Conservation (phyloP, 1,140 invertebrate species). For the Hirudo medicinalis region DNA sequence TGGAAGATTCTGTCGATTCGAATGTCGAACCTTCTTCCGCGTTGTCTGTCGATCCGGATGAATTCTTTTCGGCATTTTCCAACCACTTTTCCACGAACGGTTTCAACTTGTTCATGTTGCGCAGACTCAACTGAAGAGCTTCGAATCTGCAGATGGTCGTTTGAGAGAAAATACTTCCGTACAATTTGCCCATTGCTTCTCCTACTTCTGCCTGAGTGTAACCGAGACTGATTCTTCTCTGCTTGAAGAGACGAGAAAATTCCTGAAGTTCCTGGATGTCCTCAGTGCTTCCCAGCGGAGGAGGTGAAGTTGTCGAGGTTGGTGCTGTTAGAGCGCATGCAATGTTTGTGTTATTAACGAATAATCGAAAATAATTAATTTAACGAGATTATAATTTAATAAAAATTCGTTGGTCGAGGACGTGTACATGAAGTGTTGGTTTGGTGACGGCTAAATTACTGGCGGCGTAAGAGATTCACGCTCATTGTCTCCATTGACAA, state of each 20-base stretch:
- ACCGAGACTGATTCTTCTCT: conserved; percentile 91
- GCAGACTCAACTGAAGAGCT: conserved; percentile 94
- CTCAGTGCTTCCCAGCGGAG: neutral
- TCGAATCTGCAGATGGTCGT: conserved; percentile 99
- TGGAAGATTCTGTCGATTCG: conserved; percentile 1
- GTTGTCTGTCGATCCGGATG: neutral
- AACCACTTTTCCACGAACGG: conserved; percentile 96
- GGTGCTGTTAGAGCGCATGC: too few relatives aligned
- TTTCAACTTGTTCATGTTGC: conserved; percentile 99
- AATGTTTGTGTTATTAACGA: too few relatives aligned
- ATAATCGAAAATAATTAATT: too few relatives aligned
- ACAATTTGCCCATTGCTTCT: conserved; percentile 87
- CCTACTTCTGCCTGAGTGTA: conserved; percentile 90
- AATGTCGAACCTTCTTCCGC: neutral
- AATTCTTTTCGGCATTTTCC: conserved; percentile 71
- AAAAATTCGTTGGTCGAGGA: too few relatives aligned
- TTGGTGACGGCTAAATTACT: too few relatives aligned
- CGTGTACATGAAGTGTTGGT: too few relatives aligned
- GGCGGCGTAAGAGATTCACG: too few relatives aligned
- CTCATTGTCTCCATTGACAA: too few relatives aligned
- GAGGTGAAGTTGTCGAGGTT: neutral
- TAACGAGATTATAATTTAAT: too few relatives aligned
- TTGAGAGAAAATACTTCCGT: conserved; percentile 98
- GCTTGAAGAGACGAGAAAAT: conserved; percentile 99
- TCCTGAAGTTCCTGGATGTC: conserved; percentile 77